phyloP scores from a whole-genome alignment of 2,888 invertebrate genomes.

The Deilephila porcellus region DNA sequence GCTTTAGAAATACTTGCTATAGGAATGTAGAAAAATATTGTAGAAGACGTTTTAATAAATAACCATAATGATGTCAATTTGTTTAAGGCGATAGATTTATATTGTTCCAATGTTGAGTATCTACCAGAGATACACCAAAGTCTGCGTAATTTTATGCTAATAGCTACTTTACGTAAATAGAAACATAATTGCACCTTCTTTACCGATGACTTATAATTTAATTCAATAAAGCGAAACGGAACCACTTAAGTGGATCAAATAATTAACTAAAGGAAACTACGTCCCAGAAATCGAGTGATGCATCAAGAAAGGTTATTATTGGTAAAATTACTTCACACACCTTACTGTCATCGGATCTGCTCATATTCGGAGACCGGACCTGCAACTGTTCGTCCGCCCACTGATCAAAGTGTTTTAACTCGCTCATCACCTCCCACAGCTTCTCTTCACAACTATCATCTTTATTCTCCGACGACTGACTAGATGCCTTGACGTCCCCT shows the following conservation, averaged over 20 bases:
- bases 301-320: conserved; percentile 18
- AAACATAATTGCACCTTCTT: too few species aligned
- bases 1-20: too few species aligned
- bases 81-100: too few species aligned
- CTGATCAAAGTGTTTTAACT: conserved; percentile 71
- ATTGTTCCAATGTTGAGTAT: too few species aligned
- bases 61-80: too few species aligned
- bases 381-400: conserved; percentile 78
- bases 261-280: conserved; percentile 25
- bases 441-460: conserved; percentile 64
- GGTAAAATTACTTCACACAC: conserved; percentile 49
- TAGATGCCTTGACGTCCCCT: conserved; percentile 56
- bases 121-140: too few species aligned
- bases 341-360: conserved; percentile 73
- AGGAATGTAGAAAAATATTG: too few species aligned
- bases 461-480: conserved; percentile 55
- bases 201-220: background rate
- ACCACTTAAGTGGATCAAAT: conserved; percentile 1
- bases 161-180: too few species aligned
- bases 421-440: conserved; percentile 76
- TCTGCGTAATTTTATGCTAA: too few species aligned
- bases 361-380: conserved; percentile 57
- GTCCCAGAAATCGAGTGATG: background rate
- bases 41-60: too few species aligned
- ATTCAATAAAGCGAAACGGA: background rate